phyloP scores from a whole-genome alignment of 2,888 invertebrate genomes.

The Eulithis prunata region DNA sequence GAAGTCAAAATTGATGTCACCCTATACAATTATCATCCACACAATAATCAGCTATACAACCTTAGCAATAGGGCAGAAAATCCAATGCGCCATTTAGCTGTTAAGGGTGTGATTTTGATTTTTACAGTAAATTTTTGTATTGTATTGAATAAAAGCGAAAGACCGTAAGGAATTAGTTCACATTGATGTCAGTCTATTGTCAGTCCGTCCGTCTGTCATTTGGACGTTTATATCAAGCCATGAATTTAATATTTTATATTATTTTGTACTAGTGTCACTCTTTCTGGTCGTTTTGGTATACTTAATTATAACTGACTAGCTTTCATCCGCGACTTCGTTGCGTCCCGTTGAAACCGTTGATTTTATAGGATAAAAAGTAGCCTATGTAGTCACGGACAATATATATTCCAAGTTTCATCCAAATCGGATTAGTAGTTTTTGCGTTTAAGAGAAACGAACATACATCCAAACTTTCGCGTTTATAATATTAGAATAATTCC shows the following conservation, averaged over 20 bases:
- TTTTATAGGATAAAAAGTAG: no score
- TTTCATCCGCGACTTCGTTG: no score
- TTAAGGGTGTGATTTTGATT: slow-evolving; percentile 48
- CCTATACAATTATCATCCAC: slow-evolving; percentile 32
- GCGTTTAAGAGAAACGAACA: no score
- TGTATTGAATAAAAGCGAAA: slow-evolving; percentile 69
- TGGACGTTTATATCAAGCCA: slow-evolving; percentile 29
- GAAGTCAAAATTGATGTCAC: slow-evolving; percentile 62
- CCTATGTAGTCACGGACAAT: no score
- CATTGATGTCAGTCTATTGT: slow-evolving; percentile 71
- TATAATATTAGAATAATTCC: no score
- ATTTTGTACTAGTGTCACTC: slow-evolving; percentile 16
- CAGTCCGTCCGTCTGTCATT: slow-evolving; percentile 53
- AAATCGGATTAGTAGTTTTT: no score
- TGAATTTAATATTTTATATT: slow-evolving; percentile 33
- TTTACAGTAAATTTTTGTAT: slow-evolving; percentile 42
- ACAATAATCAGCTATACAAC: slow-evolving; percentile 34
- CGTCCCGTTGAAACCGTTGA: no score
- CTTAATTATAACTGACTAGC: background rate
- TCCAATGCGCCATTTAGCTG: slow-evolving; percentile 17
- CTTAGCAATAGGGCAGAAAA: slow-evolving; percentile 18
- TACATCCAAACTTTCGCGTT: no score
- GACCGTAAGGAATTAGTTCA: slow-evolving; percentile 80
- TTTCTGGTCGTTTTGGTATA: slow-evolving; percentile 20
- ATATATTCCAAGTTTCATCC: no score